Base-by-base conservation (phyloP, 64 coral and sea anemone species). In the Montipora capricornis region DNA sequence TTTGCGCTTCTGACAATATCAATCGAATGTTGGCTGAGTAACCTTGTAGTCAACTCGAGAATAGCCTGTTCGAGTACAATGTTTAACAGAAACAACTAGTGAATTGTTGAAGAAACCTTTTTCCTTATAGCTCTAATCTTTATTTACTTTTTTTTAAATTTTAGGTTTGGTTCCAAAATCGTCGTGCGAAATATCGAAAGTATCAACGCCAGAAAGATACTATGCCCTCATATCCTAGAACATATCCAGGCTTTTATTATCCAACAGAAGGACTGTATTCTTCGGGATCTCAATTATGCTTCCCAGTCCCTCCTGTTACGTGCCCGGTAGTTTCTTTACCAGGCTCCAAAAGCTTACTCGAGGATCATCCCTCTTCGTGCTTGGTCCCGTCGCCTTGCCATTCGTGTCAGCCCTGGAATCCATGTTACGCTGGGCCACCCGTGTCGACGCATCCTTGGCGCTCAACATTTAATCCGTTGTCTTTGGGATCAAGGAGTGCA, bases 141-240 rank as follows among this genome's bases (percentile, higher is more conserved):
- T 64, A 4, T 14, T 64, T 48, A n/a, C 0, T 83, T 0, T 71
- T 71, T 19, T 68, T 77, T 67, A 83, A 29, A 44, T 37, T 37
- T 10, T 51, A 98, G 96, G 96, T 98, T 8, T 98, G 96, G 96
- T 98, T 98, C 55, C 96, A 98, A 79, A 98, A 98, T 82, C 96
- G 96, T 15, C 84, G 96, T 37, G 96, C 96, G 5, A 98, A 98
- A 60, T 93, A 95, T 29, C 92, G 96, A 67, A 98, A 98, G 45
- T 92, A 98, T 68, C 93, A 98, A 48, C 89, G 96, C 12, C 96
- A 98, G 73, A 94, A 89, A 7, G 79, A 82, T 44, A 49, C 93
- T 46, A 91, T 92, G 19, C 93, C 96, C 0, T 95, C 74, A 66
- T 92, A 93, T 20, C 78, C 94, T 3, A 83, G 90, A 37, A 37